Conservation (phyloP, 2,113 vertebrate genomes). For the Cynoglossus semilaevis region DNA sequence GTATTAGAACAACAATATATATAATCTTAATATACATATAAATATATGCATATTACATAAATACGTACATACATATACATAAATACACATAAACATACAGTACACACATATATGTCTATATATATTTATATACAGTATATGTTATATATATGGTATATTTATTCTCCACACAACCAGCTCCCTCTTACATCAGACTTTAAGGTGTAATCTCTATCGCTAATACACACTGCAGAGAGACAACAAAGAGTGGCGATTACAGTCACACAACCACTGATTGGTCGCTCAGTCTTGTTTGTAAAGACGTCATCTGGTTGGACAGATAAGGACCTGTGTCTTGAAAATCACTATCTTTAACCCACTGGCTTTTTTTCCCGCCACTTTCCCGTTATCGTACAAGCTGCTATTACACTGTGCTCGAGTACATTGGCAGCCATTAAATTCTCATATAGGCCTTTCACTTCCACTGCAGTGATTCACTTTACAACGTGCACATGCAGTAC, state of each 20-base stretch:
- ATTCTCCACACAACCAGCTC: no score
- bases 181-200: no score
- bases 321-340: constrained; percentile 21
- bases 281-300: constrained; percentile 13
- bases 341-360: constrained; percentile 36
- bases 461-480: background rate
- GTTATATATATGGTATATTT: no score
- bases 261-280: constrained; percentile 10
- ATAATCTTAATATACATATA: no score
- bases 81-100: no score
- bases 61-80: no score
- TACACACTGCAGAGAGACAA: constrained; percentile 13
- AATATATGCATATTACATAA: no score
- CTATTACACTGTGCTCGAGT: constrained; percentile 26
- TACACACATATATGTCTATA: no score
- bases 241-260: constrained; percentile 24
- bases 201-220: no score
- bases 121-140: no score
- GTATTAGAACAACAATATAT: no score
- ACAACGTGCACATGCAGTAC: background rate
- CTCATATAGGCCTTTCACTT: constrained; percentile 9
- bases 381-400: constrained; percentile 28
- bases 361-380: constrained; percentile 18
- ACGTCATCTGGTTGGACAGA: constrained; percentile 24
- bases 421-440: constrained; percentile 22